Base-by-base conservation (phyloP, 2,797 vertebrate species). In the Sebastes trivittatus region DNA sequence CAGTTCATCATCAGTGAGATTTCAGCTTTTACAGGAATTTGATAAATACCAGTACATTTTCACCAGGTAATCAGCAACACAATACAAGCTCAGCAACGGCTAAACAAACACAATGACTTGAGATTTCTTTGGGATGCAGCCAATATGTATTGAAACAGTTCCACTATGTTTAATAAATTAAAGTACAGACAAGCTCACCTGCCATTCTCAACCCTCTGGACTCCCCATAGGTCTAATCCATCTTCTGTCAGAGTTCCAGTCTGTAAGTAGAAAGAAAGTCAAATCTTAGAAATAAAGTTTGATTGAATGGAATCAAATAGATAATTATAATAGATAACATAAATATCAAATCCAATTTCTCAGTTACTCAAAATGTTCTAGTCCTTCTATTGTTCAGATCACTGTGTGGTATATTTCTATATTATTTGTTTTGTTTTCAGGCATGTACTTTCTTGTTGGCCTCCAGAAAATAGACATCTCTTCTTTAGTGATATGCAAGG, bases 161-260 rank as follows among this genome's bases (percentile, higher is more conserved):
- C 6, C 5, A 16, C 5, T 20, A 49, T n/a, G 27, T 25, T 67
- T 42, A 16, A 22, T 38, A 29, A 63, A 29, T 60, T 6, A 23
- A 0, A 62, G 10, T 23, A 14, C 2, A 79, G 2, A 71, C 1
- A 7, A 56, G 4, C 78, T 78, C 93, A 99, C 98, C 96, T 66
- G 87, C 96, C 93, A 75, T 96, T 96, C 87, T 98, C 97, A 62
- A 95, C 96, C 90, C 98, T 96, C 11, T 98, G 98, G 84, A 99
- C 96, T 61, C 97, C 97, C 98, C 97, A 99, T 25, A 99, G 94
- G 88, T 99, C 98, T 89, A 99, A 94, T 69, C 98, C 98, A 86
- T 99, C 98, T 93, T 99, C 98, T 36, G 98, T 99, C 63, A 99
- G 96, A 7, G 98, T 99, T 86, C 98, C 98, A 71, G 98, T 99